Base-by-base conservation (phyloP, 2,797 vertebrate genomes). In the Melanotaenia maccullochi region DNA sequence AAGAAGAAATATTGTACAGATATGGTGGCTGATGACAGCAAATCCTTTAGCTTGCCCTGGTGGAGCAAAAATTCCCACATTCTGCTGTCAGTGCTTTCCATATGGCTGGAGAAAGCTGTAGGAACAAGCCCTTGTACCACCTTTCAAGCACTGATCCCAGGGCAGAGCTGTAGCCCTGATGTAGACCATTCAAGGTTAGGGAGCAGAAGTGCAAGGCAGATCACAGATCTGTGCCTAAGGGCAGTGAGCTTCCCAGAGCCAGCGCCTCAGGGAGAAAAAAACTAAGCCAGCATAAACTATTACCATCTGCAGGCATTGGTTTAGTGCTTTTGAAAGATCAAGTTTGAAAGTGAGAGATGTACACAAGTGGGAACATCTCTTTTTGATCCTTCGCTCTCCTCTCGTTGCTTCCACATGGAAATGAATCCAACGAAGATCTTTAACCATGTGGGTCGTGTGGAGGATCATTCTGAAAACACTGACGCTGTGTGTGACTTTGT, bases 211-310 rank as follows among this genome's bases (percentile, higher is more conserved):
- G 71, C 78, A 83, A 86, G 82, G 83, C 82, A 72, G 79, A 84
- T 89, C 89, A 81, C 72, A 89, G 90, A 91, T 87, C 87, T 87
- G 80, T 73, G 89, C 91, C 91, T 89, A 75, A 87, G 89, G 92
- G 89, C 89, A 89, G 83, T 65, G 73, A 89, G 84, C 90, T 87
- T 87, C 87, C 87, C 78, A 76, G 83, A 89, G 87, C 84, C 82
- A 77, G 77, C 8, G 79, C 91, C 90, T 92, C 76, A 0, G 89
- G 92, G 89, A 90, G 83, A 75, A 83, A 86, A 86, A 88, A 76
- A 69, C 84, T 93, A 88, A 93, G 90, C 89, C 90, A 90, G 79
- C 80, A 82, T 91, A 92, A 91, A 86, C 91, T 90, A 84, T 81
- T 85, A 89, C 89, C 91, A 90, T 92, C 90, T 91, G 89, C 90